These are phyloP conservation scores for Platichthys stellatus DNA, from an alignment of 2,113 vertebrate genomes.

Conservation along the genomic window DNA sequence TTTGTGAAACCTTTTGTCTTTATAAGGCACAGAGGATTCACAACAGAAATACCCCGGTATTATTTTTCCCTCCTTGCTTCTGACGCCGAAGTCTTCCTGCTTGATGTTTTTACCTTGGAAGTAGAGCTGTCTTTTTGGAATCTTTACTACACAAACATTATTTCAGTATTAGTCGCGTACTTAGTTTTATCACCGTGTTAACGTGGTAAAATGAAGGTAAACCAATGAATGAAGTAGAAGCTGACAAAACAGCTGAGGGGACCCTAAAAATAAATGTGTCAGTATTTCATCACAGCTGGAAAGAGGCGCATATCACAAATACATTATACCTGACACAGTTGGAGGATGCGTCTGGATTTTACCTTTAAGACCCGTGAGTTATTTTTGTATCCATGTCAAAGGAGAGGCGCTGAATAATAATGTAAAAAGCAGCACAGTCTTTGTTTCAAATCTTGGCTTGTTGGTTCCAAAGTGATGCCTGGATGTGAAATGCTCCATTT, in stretches of 20 bases:
- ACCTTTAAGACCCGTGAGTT: slow-evolving; percentile 21
- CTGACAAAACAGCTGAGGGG: slow-evolving; percentile 16
- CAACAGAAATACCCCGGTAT: slow-evolving; percentile 6
- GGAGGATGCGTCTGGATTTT: slow-evolving; percentile 6
- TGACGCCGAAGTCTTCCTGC: not conserved
- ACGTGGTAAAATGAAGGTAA: not conserved
- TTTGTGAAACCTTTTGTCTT: slow-evolving; percentile 39
- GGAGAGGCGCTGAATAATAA: not conserved
- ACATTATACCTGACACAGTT: slow-evolving; percentile 7
- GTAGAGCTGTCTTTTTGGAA: not conserved
- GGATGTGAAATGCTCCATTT: not conserved
- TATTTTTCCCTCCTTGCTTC: not conserved
- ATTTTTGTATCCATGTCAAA: slow-evolving; percentile 35
- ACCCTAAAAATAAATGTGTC: slow-evolving; percentile 48
- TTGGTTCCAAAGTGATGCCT: not conserved
- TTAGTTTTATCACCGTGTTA: not conserved
- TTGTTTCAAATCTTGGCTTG: slow-evolving; percentile 7
- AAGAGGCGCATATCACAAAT: slow-evolving; percentile 31
- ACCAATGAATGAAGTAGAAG: slow-evolving; percentile 21
- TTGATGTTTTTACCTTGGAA: slow-evolving; percentile 4
- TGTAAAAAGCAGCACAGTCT: not conserved
- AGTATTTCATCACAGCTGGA: slow-evolving; percentile 19
- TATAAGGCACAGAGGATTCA: slow-evolving; percentile 22
- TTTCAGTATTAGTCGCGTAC: not conserved
- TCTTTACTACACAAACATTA: not conserved